A percentile compares a stretch with the other conserved stretches of the same genome.
Conservation (phyloP, 2,888 invertebrate species). For the Spicauda simplicius region DNA sequence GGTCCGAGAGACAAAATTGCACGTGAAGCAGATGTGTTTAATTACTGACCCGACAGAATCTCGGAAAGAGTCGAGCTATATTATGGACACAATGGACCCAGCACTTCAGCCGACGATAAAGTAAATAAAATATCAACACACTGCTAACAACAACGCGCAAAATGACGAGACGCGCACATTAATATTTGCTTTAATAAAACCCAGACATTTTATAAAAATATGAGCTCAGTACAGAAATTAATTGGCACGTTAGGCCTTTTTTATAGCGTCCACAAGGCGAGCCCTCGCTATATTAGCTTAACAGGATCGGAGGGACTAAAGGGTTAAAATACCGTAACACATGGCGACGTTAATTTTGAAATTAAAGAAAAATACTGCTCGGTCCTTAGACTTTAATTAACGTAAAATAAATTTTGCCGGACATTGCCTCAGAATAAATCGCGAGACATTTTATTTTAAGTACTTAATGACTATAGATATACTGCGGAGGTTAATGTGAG, state of each 20-base stretch:
- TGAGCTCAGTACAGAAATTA: constrained; percentile 65
- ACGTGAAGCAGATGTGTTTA: constrained; percentile 80
- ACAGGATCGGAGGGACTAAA: constrained; percentile 60
- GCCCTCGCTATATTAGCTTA: constrained; percentile 62
- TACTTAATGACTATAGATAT: background rate
- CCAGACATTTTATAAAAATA: constrained; percentile 70
- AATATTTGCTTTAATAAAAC: constrained; percentile 77
- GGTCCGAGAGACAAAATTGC: constrained; percentile 63
- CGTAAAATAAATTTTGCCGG: constrained; percentile 57
- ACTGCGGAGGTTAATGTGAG: constrained; percentile 5
- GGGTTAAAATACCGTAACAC: constrained; percentile 67
- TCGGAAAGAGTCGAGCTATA: constrained; percentile 72
- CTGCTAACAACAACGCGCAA: constrained; percentile 66
- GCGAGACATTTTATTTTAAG: constrained; percentile 41
- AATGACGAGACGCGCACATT: constrained; percentile 66
- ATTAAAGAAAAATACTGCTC: constrained; percentile 66
- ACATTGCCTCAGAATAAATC: constrained; percentile 50
- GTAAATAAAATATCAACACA: constrained; percentile 80
- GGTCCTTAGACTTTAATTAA: constrained; percentile 54
- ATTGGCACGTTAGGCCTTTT: constrained; percentile 69
- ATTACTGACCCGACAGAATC: constrained; percentile 79
- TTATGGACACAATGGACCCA: constrained; percentile 66
- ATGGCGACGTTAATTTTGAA: constrained; percentile 68
- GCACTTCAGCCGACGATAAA: constrained; percentile 64
- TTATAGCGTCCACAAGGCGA: constrained; percentile 54